Evolutionary conservation across 2,113 vertebrate species (phyloP).

Genomic region (Bubo blakistoni): DNA sequence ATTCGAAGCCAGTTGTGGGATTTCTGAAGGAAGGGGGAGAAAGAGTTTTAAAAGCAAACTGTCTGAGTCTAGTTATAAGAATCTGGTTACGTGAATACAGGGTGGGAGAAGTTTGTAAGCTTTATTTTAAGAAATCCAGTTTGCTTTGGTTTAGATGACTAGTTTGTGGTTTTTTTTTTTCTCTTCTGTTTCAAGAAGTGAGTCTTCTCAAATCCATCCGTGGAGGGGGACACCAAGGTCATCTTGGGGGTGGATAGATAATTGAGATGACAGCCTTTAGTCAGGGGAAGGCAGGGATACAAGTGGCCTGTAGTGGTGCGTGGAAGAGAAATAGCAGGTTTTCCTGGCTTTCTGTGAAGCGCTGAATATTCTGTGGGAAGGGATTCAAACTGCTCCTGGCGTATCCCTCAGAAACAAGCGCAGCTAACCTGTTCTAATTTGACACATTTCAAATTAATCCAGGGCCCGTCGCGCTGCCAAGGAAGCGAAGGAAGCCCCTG

Average conservation of each 20-base stretch:
- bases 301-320: accelerated
- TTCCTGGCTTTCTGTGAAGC: background rate
- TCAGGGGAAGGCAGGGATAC: background rate
- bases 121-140: background rate
- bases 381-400: background rate
- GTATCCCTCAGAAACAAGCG: background rate
- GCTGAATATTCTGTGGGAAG: accelerated
- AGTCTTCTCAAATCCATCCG: background rate
- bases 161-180: background rate
- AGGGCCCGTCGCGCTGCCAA: constrained; percentile 79
- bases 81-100: background rate
- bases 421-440: no score
- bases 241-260: background rate
- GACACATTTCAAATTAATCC: accelerated
- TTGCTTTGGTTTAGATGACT: background rate
- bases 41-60: background rate
- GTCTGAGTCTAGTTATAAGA: no score
- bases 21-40: background rate
- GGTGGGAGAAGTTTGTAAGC: background rate
- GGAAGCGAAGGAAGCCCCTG: constrained; percentile 96
- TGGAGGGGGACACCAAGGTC: background rate
- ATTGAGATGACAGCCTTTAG: background rate
- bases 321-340: background rate
- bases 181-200: background rate
- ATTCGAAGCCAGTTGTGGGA: background rate